Conservation (phyloP, 2,888 invertebrate genomes). For the Beris chalybata region DNA sequence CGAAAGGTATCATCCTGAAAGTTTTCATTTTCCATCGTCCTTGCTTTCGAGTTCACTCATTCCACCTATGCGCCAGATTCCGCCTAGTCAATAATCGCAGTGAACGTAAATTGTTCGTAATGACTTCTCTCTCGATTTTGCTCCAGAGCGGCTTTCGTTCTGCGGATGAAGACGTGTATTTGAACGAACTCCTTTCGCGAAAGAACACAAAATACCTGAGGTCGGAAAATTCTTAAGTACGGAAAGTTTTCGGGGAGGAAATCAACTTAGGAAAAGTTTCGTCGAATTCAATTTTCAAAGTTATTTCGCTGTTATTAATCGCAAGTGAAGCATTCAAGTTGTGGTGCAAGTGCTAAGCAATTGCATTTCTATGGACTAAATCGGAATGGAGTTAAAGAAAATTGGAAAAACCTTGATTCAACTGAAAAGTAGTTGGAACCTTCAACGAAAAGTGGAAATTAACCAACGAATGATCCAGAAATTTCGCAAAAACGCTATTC, state of each 20-base stretch:
- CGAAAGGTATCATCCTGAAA: constrained; percentile 16
- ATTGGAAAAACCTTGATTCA: no score
- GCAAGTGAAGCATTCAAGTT: no score
- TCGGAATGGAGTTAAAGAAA: no score
- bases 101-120: constrained; percentile 27
- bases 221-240: constrained; percentile 22
- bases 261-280: no score
- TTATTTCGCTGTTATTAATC: no score
- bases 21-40: background rate
- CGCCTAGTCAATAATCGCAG: constrained; percentile 16
- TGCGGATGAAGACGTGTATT: background rate
- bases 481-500: no score
- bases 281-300: no score
- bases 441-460: no score
- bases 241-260: constrained; percentile 6
- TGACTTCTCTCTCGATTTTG: background rate
- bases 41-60: background rate
- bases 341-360: no score
- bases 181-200: background rate
- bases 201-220: constrained; percentile 26
- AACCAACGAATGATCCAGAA: no score
- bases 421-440: no score
- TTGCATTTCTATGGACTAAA: no score
- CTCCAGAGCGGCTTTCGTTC: constrained; percentile 1
- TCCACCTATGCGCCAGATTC: background rate